Conservation (phyloP, 2,113 vertebrate genomes). For the Crypturellus undulatus region DNA sequence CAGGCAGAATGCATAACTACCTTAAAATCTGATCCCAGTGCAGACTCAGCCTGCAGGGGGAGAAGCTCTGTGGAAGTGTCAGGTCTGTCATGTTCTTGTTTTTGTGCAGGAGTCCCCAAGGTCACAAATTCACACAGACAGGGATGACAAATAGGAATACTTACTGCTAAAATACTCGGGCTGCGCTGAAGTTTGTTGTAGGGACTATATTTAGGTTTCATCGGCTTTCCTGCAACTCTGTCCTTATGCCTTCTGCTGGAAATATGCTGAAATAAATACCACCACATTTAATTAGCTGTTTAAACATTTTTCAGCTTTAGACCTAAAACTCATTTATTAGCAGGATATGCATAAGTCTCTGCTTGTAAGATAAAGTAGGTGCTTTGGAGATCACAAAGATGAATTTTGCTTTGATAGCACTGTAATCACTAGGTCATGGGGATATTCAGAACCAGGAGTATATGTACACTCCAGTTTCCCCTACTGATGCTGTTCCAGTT, state of each 20-base stretch:
- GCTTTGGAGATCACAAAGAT: slow-evolving; percentile 6
- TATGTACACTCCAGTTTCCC: background rate
- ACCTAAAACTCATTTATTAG: slow-evolving; percentile 33
- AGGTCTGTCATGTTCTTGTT: slow-evolving; percentile 3
- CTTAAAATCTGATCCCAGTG: background rate
- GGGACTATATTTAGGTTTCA: slow-evolving; percentile 96
- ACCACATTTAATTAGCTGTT: slow-evolving; percentile 65
- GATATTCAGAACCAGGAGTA: slow-evolving; percentile 9
- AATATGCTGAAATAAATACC: slow-evolving; percentile 90
- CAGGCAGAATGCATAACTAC: slow-evolving; percentile 22
- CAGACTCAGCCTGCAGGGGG: slow-evolving; percentile 1
- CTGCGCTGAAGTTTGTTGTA: slow-evolving; percentile 93
- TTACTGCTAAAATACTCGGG: slow-evolving; percentile 89
- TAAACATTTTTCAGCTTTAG: slow-evolving; percentile 26
- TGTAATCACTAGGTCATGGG: slow-evolving; percentile 1
- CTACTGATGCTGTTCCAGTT: background rate
- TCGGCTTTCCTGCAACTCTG: slow-evolving; percentile 94
- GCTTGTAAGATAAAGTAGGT: background rate
- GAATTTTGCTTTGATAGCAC: background rate
- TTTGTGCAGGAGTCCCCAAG: background rate
- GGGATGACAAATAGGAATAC: slow-evolving; percentile 64
- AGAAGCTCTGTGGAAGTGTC: background rate
- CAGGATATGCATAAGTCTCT: background rate
- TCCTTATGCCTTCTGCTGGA: slow-evolving; percentile 99
- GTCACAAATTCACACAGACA: slow-evolving; percentile 24